Percentiles rank a stretch among this genome's conserved stretches.
Evolutionary conservation across 2,888 invertebrate genomes (phyloP).

Genomic region (Lysandra coridon): DNA sequence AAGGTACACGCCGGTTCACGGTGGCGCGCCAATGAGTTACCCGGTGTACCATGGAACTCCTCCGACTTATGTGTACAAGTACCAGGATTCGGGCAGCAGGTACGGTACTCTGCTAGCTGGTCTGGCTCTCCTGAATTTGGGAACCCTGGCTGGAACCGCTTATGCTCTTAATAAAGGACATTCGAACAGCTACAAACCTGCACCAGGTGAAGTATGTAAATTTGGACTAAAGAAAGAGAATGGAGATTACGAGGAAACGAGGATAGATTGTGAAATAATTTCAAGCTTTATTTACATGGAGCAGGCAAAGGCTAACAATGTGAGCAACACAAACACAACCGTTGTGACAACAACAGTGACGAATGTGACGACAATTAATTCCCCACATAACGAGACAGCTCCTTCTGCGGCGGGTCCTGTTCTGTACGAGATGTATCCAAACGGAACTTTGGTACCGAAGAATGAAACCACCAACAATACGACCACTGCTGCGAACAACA

Average conservation of each 20-base stretch:
- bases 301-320: conserved; percentile 46
- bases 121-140: conserved; percentile 66
- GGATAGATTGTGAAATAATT: conserved; percentile 67
- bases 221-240: conserved; percentile 67
- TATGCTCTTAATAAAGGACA: conserved; percentile 52
- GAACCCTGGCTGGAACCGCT: conserved; percentile 58
- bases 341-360: conserved; percentile 61
- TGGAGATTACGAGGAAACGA: conserved; percentile 70
- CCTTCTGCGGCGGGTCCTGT: conserved; percentile 42
- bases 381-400: conserved; percentile 47
- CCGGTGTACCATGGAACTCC: conserved; percentile 67
- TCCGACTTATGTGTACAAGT: conserved; percentile 67
- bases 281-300: conserved; percentile 65
- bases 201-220: conserved; percentile 67
- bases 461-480: conserved; percentile 49
- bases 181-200: conserved; percentile 50
- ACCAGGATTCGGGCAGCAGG: conserved; percentile 69
- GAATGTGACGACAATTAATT: conserved; percentile 61
- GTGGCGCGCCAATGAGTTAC: conserved; percentile 55
- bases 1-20: conserved; percentile 56
- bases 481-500: conserved; percentile 45
- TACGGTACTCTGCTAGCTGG: conserved; percentile 68
- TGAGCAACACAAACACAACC: conserved; percentile 50
- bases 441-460: conserved; percentile 62
- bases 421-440: conserved; percentile 57